Percentiles rank a stretch among this genome's conserved stretches.
Evolutionary conservation across 2,888 invertebrate genomes (phyloP).

Genomic region (Physocephala rufipes): DNA sequence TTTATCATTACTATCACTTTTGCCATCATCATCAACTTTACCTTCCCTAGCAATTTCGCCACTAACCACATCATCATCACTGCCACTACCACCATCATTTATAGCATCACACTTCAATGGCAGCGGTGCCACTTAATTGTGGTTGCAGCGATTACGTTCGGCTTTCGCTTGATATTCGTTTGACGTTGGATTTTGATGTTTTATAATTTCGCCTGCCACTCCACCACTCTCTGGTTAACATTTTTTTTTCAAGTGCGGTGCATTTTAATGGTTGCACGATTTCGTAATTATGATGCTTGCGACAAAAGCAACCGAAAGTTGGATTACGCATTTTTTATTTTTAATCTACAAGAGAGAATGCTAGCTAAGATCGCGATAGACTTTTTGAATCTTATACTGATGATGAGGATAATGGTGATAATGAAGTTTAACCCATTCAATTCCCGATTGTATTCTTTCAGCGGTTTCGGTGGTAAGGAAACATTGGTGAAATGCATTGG

Average conservation of each 20-base stretch:
- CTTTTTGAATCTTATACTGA: conserved; percentile 2
- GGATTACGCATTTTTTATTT: neutral
- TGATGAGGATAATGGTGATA: no score
- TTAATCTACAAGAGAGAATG: neutral
- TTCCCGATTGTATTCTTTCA: no score
- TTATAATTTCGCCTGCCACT: neutral
- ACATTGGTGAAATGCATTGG: no score
- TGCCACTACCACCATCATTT: neutral
- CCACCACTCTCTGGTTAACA: neutral
- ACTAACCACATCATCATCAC: no score
- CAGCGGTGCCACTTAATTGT: conserved; percentile 28
- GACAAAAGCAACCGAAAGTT: neutral
- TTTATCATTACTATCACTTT: no score
- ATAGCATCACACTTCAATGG: conserved; percentile 17
- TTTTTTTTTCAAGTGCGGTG: conserved; percentile 44
- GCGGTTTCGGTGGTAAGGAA: no score
- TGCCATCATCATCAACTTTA: no score
- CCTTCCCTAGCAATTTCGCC: no score
- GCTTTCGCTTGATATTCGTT: neutral
- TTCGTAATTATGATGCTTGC: conserved; percentile 44
- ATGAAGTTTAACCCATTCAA: conserved; percentile 1
- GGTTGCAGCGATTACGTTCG: conserved; percentile 25
- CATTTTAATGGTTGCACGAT: conserved; percentile 47
- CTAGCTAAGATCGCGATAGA: neutral
- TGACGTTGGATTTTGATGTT: neutral